Evolutionary conservation across 2,888 invertebrate genomes (phyloP), one percentile per base, ranked within the genome.

Genomic region (Drymonia ruficornis): DNA sequence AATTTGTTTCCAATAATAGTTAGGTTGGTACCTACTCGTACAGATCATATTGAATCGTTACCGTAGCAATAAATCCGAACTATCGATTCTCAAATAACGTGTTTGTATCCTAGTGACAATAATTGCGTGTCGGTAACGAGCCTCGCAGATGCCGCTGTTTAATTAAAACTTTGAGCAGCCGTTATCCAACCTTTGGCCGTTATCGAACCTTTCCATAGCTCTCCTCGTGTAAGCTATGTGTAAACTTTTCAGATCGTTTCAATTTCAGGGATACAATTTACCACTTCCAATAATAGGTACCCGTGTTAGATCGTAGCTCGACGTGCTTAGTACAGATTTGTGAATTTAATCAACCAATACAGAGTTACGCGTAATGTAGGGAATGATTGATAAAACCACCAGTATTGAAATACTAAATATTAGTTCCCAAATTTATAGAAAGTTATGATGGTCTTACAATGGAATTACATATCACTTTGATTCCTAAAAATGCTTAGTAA

Each of bases 161-260:
- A 86, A 91, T 91, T 90, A 89, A 91, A 91, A 91, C 86, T 89
- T 90, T 86, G 80, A 80, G 74, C 81, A 76, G 78, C 81, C 82
- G 79, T 81, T 85, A 86, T 80, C 76, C 78, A 74, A 74, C 84
- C 89, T 84, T 85, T 84, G 81, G 81, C 80, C 76, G 75, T 81
- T 89, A 88, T 86, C 84, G 84, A 81, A 81, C 79, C 80, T 76
- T 74, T 73, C 74, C 67, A 75, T 79, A 72, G 72, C 74, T 71
- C 73, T 36, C 13, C 5, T n/a, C 36, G 9, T 16, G 73, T 76
- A 74, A 80, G 75, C 76, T 70, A 74, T 72, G 74, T 72, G 75
- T 83, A 82, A 87, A 86, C 75, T 86, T 86, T 81, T 66, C 64
- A 70, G 15, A 76, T 67, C 61, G 64, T 67, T 67, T 55, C 64